phyloP scores from a whole-genome alignment of 2,888 invertebrate genomes.

The Amphipoea oculea region DNA sequence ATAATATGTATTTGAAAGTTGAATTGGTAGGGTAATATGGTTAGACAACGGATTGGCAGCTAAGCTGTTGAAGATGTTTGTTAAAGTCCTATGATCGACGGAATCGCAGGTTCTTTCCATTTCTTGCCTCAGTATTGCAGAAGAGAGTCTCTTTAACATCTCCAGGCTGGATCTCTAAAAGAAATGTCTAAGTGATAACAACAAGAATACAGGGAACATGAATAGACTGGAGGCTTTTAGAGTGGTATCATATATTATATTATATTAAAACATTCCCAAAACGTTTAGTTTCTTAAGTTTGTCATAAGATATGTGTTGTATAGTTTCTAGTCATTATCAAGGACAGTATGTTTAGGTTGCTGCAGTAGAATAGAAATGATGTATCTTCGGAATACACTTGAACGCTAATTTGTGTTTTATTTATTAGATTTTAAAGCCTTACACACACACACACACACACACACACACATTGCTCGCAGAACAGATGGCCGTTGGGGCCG shows the following conservation, averaged over 20 bases:
- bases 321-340: slow-evolving; percentile 49
- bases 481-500: neutral
- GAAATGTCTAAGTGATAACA: slow-evolving; percentile 38
- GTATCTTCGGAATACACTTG: slow-evolving; percentile 44
- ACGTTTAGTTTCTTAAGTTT: slow-evolving; percentile 28
- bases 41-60: slow-evolving; percentile 19
- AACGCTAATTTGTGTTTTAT: slow-evolving; percentile 29
- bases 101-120: slow-evolving; percentile 26
- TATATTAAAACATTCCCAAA: slow-evolving; percentile 37
- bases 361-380: slow-evolving; percentile 37
- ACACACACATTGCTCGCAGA: neutral
- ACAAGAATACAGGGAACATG: slow-evolving; percentile 46
- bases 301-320: slow-evolving; percentile 20
- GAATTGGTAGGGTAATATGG: slow-evolving; percentile 29
- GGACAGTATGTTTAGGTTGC: slow-evolving; percentile 38
- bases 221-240: slow-evolving; percentile 36
- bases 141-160: slow-evolving; percentile 1
- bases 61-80: slow-evolving; percentile 5
- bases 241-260: slow-evolving; percentile 16
- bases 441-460: neutral
- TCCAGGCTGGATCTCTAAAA: neutral
- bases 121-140: slow-evolving; percentile 43
- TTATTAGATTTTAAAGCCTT: neutral
- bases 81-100: neutral
- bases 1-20: slow-evolving; percentile 29